Evolutionary conservation across 2,113 vertebrate genomes (phyloP).

Genomic region (Nettapus auritus): DNA sequence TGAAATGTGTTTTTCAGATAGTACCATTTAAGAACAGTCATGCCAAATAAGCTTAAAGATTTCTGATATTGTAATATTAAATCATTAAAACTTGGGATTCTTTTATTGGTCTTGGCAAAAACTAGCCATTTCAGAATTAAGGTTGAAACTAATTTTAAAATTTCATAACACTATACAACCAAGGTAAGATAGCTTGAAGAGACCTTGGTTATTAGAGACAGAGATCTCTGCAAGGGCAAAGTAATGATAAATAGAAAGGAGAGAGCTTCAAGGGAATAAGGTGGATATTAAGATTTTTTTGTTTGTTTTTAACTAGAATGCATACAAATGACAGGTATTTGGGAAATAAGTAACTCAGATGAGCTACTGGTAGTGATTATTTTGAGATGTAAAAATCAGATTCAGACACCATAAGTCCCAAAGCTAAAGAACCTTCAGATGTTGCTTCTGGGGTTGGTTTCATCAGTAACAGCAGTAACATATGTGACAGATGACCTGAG

Average conservation of each 20-base stretch:
- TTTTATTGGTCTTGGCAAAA: neutral
- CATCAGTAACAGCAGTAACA: neutral
- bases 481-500: neutral
- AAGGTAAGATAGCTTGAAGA: neutral
- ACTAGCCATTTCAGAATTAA: neutral
- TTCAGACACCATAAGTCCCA: neutral
- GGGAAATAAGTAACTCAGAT: conserved; percentile 11
- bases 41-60: conserved; percentile 1
- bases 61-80: conserved; percentile 36
- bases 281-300: neutral
- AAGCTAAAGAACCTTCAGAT: neutral
- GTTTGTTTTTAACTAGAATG: neutral
- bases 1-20: conserved; percentile 55
- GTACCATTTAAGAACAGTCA: conserved; percentile 23
- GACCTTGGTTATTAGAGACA: neutral
- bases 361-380: neutral
- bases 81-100: conserved; percentile 13
- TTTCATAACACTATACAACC: neutral
- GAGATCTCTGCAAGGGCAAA: neutral
- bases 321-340: neutral
- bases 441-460: conserved; percentile 9
- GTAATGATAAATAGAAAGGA: neutral
- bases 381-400: neutral
- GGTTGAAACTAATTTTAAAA: neutral
- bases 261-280: neutral